phyloP scores from a whole-genome alignment of 1,140 invertebrate species.

The Homalodisca vitripennis region DNA sequence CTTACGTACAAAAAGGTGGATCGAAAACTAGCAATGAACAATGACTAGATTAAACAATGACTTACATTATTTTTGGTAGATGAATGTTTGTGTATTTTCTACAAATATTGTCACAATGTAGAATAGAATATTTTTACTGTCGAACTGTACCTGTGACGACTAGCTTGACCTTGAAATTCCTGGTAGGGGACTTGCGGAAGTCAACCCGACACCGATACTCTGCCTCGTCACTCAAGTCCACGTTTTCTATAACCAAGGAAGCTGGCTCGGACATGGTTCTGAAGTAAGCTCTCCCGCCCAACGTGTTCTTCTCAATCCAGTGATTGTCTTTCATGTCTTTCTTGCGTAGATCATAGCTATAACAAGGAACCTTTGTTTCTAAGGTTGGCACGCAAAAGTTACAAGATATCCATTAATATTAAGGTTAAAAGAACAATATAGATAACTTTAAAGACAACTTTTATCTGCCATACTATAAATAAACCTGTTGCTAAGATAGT shows the following conservation, averaged over 20 bases:
- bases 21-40: no score
- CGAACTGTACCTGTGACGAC: constrained; percentile 81
- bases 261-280: constrained; percentile 57
- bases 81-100: no score
- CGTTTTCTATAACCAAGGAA: constrained; percentile 60
- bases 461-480: no score
- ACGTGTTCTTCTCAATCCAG: constrained; percentile 53
- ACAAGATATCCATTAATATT: no score
- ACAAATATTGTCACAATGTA: no score
- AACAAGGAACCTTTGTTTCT: constrained; percentile 26
- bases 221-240: constrained; percentile 66
- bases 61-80: no score
- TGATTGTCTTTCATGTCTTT: constrained; percentile 51
- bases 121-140: neutral
- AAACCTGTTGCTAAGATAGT: no score
- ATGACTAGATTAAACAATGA: no score
- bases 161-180: constrained; percentile 74
- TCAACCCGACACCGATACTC: constrained; percentile 78
- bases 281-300: constrained; percentile 55
- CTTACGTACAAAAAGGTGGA: no score
- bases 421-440: no score
- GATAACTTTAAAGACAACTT: no score
- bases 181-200: constrained; percentile 76
- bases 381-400: no score
- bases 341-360: constrained; percentile 51